Percentiles rank a stretch among this genome's conserved stretches.
phyloP scores from a whole-genome alignment of 2,113 vertebrate genomes.

The Tichodroma muraria region DNA sequence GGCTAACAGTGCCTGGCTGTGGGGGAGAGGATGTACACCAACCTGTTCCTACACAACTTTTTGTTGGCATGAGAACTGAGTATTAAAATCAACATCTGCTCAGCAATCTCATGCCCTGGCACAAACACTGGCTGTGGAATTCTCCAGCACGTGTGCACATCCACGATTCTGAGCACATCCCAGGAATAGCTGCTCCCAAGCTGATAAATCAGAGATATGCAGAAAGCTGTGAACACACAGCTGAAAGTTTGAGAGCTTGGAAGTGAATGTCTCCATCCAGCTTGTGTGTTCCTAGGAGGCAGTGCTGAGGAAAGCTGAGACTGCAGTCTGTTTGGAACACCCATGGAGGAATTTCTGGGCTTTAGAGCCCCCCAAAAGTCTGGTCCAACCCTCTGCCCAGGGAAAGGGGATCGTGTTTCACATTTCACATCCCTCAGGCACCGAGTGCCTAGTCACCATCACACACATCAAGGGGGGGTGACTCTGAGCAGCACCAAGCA shows the following conservation, averaged over 20 bases:
- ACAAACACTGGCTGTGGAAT: not conserved
- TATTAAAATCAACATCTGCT: slow-evolving; percentile 28
- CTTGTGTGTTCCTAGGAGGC: not conserved
- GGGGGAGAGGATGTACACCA: slow-evolving; percentile 21
- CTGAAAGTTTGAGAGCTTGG: not conserved
- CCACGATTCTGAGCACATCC: not conserved
- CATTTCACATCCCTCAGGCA: not conserved
- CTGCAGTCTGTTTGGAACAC: not conserved
- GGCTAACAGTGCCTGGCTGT: not conserved
- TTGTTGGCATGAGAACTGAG: not conserved
- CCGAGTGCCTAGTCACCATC: not conserved
- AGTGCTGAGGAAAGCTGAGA: not conserved
- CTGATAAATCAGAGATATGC: not conserved
- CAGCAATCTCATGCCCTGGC: not conserved
- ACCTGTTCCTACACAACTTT: not conserved
- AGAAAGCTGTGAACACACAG: not conserved
- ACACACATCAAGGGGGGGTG: not conserved
- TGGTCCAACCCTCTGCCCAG: not conserved
- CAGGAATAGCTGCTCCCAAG: not conserved
- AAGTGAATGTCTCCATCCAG: not conserved
- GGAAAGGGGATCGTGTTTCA: not conserved
- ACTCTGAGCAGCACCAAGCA: not conserved
- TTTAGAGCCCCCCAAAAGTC: not conserved
- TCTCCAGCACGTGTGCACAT: not conserved
- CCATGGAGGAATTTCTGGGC: not conserved